Percentiles rank a stretch among this genome's conserved stretches.
Conservation (phyloP, 2,113 vertebrate species). For the Tachysurus fulvidraco region DNA sequence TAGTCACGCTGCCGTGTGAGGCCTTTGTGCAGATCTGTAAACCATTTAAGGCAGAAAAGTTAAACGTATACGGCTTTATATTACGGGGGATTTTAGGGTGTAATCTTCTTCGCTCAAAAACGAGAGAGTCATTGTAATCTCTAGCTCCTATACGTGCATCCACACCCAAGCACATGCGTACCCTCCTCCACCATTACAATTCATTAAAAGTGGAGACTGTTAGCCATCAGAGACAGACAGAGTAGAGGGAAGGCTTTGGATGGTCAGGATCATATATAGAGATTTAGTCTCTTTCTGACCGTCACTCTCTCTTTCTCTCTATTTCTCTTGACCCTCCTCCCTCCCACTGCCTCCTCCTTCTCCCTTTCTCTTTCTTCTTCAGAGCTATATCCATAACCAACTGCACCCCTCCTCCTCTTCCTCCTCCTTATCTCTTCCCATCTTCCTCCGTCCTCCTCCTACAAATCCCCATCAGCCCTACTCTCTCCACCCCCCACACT, state of each 20-base stretch:
- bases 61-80: conserved; percentile 5
- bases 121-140: conserved; percentile 9
- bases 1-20: conserved; percentile 16
- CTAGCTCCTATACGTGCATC: not conserved
- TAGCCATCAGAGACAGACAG: conserved; percentile 34
- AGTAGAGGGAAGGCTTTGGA: conserved; percentile 41
- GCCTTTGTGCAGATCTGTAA: conserved; percentile 24
- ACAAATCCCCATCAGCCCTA: not conserved
- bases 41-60: conserved; percentile 15
- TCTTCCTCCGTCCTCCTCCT: conserved; percentile 4
- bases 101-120: conserved; percentile 43
- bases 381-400: conserved; percentile 49
- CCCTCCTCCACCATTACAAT: conserved; percentile 38
- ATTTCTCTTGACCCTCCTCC: not conserved
- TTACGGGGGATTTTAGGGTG: not conserved
- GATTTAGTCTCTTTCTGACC: conserved; percentile 18
- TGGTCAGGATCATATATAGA: conserved; percentile 50
- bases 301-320: not conserved
- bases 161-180: not conserved
- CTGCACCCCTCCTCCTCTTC: conserved; percentile 19
- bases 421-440: not conserved
- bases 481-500: not conserved
- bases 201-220: conserved; percentile 50
- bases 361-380: conserved; percentile 32
- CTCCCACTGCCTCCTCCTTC: not conserved